Evolutionary conservation across 2,888 invertebrate genomes (phyloP), one percentile per base, ranked within the genome.

Genomic region (Andricus quercusramuli): DNA sequence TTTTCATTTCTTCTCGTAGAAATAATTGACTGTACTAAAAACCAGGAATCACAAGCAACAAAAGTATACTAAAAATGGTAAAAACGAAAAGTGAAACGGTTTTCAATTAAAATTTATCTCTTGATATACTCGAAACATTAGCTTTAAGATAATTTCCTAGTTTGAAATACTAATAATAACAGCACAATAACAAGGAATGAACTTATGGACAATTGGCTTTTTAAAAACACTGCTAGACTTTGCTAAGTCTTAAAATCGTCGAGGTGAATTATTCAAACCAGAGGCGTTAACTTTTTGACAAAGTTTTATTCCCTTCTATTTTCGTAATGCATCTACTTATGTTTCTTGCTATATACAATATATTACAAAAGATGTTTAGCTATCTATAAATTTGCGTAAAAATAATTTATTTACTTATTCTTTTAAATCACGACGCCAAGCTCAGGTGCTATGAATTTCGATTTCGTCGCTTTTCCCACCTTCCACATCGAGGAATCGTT

Each of bases 271-370:
- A 44, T 79, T 82, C 64, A 79, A 78, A 64, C 20, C 41, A 66
- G 78, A 82, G 25, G 74, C 79, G 74, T 56, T 79, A 47, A 68
- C 59, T 77, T 77, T 6, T 56, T 64, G 78, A 51, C 37, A 51
- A 47, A 78, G 78, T 84, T 85, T 86, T 74, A 74, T 51, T 74
- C 56, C 51, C 74, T 74, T 74, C n/a, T 74, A 74, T 74, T 32
- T 74, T 74, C 74, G 56, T 29, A 74, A 74, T 74, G 74, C 56
- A 11, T 74, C 56, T 74, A 74, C 56, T 56, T 74, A 74, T 70
- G 86, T 87, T 91, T 90, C 90, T 85, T 84, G 83, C 88, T 92
- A 92, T 92, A 83, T 92, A 91, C 90, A 91, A 91, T 92, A 91
- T 91, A 90, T 89, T 92, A 92, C 91, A 91, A 89, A 89, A 83